These are phyloP conservation scores for Momotus momota DNA, from an alignment of 2,797 vertebrate species.

Conservation along the genomic window DNA sequence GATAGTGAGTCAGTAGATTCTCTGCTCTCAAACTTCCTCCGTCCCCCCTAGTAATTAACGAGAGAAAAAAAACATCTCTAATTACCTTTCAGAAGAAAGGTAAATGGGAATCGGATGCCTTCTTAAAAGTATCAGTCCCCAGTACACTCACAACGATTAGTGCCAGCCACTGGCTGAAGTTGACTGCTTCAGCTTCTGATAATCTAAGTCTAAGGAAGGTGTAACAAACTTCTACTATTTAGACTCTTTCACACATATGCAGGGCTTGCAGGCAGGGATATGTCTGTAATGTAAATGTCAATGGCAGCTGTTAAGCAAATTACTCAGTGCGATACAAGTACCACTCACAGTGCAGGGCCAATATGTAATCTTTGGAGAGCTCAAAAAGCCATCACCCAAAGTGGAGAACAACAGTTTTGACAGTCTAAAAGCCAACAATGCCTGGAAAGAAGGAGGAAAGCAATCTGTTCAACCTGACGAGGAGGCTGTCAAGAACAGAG, in stretches of 20 bases:
- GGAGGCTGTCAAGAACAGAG: neutral
- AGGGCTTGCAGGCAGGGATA: neutral
- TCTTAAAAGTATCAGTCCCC: neutral
- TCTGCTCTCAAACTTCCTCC: neutral
- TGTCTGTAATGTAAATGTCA: neutral
- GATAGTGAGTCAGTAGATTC: neutral
- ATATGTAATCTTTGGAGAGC: neutral
- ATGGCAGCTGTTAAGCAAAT: neutral
- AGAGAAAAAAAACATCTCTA: neutral
- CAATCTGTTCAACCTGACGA: neutral
- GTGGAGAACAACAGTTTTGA: neutral
- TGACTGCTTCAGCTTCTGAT: neutral
- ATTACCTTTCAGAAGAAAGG: neutral
- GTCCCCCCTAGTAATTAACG: neutral
- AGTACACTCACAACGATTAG: neutral
- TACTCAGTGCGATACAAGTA: fast-evolving
- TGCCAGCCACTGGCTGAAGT: neutral
- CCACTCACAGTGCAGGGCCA: neutral
- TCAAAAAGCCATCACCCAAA: neutral
- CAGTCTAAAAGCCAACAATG: neutral
- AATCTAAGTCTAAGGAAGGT: neutral
- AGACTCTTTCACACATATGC: neutral
- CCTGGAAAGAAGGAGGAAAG: neutral
- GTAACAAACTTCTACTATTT: neutral
- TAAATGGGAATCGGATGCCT: neutral